Conservation (phyloP, 2,888 invertebrate genomes). For the Danaus chrysippus region DNA sequence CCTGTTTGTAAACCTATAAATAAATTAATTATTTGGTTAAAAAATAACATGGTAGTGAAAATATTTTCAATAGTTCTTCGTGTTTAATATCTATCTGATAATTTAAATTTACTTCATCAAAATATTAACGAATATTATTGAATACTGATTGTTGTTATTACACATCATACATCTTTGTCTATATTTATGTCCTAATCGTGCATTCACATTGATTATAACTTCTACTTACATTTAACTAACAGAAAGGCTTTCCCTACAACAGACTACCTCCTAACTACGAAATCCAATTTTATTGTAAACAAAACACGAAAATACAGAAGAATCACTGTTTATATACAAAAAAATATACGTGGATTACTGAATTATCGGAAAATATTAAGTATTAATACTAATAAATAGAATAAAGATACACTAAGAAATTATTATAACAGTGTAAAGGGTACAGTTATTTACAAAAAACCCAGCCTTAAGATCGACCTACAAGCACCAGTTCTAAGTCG, state of each 20-base stretch:
- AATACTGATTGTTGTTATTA: no score
- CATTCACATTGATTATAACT: conserved; percentile 61
- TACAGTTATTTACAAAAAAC: conserved; percentile 73
- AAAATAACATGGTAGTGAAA: no score
- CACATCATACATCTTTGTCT: conserved; percentile 27
- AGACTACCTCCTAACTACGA: conserved; percentile 42
- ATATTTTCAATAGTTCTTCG: no score
- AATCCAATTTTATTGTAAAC: conserved; percentile 25
- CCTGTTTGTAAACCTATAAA: no score
- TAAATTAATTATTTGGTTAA: conserved; percentile 26
- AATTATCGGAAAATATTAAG: conserved; percentile 2
- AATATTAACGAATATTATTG: no score
- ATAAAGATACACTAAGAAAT: conserved; percentile 12
- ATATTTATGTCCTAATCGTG: conserved; percentile 49
- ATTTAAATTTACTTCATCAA: no score
- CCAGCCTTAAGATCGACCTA: conserved; percentile 78
- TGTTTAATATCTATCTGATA: no score
- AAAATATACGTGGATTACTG: conserved; percentile 2
- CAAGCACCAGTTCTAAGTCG: conserved; percentile 79
- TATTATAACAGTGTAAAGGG: conserved; percentile 68
- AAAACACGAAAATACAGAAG: conserved; percentile 17
- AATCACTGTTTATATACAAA: conserved; percentile 4
- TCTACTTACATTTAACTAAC: conserved; percentile 62
- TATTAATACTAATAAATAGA: conserved; percentile 6
- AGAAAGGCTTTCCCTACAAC: conserved; percentile 59